Evolutionary conservation across 2,113 vertebrate species (phyloP).

Genomic region (Plestiodon gilberti): DNA sequence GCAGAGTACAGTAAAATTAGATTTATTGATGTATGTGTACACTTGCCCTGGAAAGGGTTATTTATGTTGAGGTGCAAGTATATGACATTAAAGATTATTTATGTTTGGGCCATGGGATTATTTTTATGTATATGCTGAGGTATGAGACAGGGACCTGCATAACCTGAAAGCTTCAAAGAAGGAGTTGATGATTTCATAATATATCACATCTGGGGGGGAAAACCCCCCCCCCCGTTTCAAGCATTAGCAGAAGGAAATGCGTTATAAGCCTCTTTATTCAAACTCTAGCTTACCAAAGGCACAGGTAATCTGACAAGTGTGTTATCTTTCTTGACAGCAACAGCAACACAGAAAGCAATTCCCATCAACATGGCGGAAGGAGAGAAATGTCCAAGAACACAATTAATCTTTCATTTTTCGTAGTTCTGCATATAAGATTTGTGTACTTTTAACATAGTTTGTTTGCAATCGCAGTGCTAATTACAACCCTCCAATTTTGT

Average conservation of each 20-base stretch:
- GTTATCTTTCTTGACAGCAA: slow-evolving; percentile 16
- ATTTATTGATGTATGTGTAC: not conserved
- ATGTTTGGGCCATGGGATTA: not conserved
- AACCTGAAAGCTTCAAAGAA: not conserved
- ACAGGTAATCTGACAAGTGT: slow-evolving; percentile 26
- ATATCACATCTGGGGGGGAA: not conserved
- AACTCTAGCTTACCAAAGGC: not conserved
- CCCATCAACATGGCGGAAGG: not conserved
- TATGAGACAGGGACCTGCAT: not conserved
- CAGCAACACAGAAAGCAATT: slow-evolving; percentile 6
- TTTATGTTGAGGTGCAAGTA: not conserved
- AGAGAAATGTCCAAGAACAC: not conserved
- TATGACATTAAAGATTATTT: not conserved
- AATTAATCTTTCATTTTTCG: not conserved
- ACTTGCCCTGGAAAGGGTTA: not conserved
- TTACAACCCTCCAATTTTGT: not conserved
- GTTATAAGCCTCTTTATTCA: slow-evolving; percentile 12
- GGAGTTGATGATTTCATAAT: not conserved
- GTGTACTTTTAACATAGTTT: not conserved
- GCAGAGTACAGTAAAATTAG: not conserved
- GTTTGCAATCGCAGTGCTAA: slow-evolving; percentile 14
- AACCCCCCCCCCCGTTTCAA: not conserved
- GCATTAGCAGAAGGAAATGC: not conserved
- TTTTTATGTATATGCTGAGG: not conserved
- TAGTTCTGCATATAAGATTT: not conserved